Conservation (phyloP, 30 jellyfish, hydroid and myxozoan species). For the Clytia hemisphaerica region DNA sequence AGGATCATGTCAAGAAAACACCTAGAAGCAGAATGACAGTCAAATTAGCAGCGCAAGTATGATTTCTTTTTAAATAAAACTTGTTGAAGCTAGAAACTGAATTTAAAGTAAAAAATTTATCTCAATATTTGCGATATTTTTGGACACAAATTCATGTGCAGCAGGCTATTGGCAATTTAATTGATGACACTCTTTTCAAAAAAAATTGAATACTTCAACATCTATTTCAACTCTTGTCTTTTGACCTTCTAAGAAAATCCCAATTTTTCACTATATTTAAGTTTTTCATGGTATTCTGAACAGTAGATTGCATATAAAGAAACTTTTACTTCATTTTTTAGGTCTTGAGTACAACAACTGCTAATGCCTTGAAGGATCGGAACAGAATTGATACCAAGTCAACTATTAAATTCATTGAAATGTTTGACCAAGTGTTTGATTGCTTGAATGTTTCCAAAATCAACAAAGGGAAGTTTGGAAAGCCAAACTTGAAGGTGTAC, state of each 20-base stretch:
- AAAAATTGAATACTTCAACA: too few species aligned
- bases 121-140: too few species aligned
- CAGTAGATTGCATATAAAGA: background rate
- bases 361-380: background rate
- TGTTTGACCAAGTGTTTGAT: slow-evolving; percentile 22
- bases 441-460: background rate
- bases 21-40: slow-evolving; percentile 4
- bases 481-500: background rate
- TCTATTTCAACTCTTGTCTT: too few species aligned
- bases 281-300: background rate
- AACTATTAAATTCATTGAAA: slow-evolving; percentile 1
- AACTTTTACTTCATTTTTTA: background rate
- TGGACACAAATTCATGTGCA: too few species aligned
- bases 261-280: background rate
- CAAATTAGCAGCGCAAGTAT: slow-evolving; percentile 8
- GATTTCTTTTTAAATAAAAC: too few species aligned
- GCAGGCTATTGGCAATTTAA: too few species aligned
- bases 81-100: too few species aligned
- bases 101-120: too few species aligned
- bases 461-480: background rate
- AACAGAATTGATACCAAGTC: background rate
- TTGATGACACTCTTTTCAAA: too few species aligned
- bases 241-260: too few species aligned
- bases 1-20: background rate
- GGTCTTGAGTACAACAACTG: slow-evolving; percentile 2